phyloP scores from a whole-genome alignment of 2,113 vertebrate species.

The Ctenodactylus gundi region DNA sequence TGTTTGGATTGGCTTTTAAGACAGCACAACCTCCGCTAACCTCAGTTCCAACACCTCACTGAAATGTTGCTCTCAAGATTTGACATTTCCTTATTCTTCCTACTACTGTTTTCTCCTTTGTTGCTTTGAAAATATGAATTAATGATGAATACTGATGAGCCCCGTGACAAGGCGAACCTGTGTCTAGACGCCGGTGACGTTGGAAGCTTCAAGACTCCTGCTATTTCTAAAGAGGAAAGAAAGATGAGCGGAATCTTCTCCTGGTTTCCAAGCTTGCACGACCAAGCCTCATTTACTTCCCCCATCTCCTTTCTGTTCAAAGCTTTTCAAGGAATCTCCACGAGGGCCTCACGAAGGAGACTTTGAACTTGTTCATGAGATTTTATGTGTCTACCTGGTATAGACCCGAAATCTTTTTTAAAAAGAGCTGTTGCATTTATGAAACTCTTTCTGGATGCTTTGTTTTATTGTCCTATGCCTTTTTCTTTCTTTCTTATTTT shows the following conservation, averaged over 20 bases:
- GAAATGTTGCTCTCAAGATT: conserved; percentile 75
- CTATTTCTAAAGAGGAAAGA: not conserved
- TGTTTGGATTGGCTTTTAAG: conserved; percentile 58
- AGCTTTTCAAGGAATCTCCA: conserved; percentile 59
- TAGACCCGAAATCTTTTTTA: conserved; percentile 75
- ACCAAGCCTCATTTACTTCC: not conserved
- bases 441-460: conserved; percentile 80
- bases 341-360: conserved; percentile 73
- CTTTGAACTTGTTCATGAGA: conserved; percentile 84
- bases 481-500: conserved; percentile 63
- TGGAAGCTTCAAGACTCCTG: not conserved
- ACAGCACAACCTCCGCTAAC: conserved; percentile 60
- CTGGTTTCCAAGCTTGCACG: not conserved
- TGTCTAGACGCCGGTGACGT: not conserved
- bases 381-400: conserved; percentile 84
- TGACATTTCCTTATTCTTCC: conserved; percentile 77
- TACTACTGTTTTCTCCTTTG: conserved; percentile 73
- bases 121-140: conserved; percentile 81
- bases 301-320: conserved; percentile 57
- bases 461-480: conserved; percentile 77
- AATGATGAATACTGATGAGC: conserved; percentile 78
- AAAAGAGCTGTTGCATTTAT: conserved; percentile 79
- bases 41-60: conserved; percentile 56
- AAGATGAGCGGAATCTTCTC: not conserved
- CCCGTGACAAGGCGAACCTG: conserved; percentile 58